phyloP scores from a whole-genome alignment of 2,113 vertebrate genomes.

The Silurus glanis region DNA sequence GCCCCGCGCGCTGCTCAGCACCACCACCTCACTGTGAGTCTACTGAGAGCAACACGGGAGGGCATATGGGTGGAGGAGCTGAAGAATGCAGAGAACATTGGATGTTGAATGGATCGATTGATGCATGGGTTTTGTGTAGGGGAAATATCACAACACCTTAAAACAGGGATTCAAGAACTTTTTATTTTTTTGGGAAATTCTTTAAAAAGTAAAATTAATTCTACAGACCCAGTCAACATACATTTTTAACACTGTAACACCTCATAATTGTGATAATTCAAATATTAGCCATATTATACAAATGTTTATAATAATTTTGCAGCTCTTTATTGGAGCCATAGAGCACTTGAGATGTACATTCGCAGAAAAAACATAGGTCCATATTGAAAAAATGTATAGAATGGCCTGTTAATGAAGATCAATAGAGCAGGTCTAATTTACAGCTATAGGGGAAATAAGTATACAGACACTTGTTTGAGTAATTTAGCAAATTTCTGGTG shows the following conservation, averaged over 20 bases:
- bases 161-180: not conserved
- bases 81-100: not conserved
- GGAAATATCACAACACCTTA: not conserved
- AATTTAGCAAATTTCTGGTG: not conserved
- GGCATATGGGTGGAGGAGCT: not conserved
- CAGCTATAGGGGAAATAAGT: not conserved
- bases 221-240: not conserved
- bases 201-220: not conserved
- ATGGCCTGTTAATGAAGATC: not conserved
- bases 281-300: not conserved
- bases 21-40: slow-evolving; percentile 86
- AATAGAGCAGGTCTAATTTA: not conserved
- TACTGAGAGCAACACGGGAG: not conserved
- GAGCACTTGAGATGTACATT: not conserved
- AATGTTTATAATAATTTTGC: not conserved
- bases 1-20: slow-evolving; percentile 79
- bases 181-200: not conserved
- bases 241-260: not conserved
- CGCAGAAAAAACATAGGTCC: not conserved
- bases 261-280: not conserved
- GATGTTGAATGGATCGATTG: not conserved
- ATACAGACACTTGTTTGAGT: not conserved
- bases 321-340: not conserved
- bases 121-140: not conserved
- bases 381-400: not conserved